Base-by-base conservation (phyloP, 1,140 invertebrate species). In the Chlorops oryzae region DNA sequence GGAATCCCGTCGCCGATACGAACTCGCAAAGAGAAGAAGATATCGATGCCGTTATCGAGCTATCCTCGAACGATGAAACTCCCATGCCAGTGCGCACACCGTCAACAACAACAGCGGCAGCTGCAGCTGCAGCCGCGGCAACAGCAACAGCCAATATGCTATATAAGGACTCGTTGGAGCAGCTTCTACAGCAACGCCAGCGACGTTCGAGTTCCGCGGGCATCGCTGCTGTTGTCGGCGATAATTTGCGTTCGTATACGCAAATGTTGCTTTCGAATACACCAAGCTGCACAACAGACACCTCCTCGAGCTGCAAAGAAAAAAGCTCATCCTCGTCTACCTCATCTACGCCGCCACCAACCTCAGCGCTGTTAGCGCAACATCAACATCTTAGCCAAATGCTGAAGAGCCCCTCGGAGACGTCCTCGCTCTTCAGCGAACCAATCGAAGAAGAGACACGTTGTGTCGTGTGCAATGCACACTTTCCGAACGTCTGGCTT, bases 401-500 rank as follows among this genome's bases (percentile, higher is more conserved):
- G 60, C 51, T 69, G 12, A 69, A 69, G 48, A 69, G 65, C 47
- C 65, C 65, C 13, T 69, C 66, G 49, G 65, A 69, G 48, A 64
- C 66, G 3, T 70, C 66, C 41, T 65, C 63, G 24, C 65, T 70
- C 13, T 70, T 70, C 41, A 69, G 68, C 27, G 67, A 71, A n/a
- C 57, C 65, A 27, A 72, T 72, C 28, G 69, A 72, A 55, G 69
- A 72, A 57, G 69, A 72, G 54, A 72, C 69, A 13, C 64, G 65
- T 6, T 90, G 87, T 61, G 80, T 84, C 3, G 83, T 88, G 1
- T 90, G 88, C 63, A 78, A 88, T 56, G 88, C 88, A 2, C 84
- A 82, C 7, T 90, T 90, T 61, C 88, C 88, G 12, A 87, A 87
- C 5, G 77, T 84, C 1, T 88, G 86, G 87, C 76, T 90, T 6